phyloP scores from a whole-genome alignment of 2,888 invertebrate species.

The Dryadula phaetusa region DNA sequence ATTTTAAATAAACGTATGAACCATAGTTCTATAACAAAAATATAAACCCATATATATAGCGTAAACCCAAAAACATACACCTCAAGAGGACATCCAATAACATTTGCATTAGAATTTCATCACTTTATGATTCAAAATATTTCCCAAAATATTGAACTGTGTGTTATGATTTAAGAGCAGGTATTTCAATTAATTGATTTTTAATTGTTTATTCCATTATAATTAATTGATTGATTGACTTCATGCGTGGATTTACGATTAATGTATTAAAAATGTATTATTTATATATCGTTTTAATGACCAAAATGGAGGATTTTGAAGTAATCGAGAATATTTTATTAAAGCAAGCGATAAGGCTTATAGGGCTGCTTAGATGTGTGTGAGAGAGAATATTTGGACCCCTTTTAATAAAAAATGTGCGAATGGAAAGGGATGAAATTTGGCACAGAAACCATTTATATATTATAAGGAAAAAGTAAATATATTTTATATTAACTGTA shows the following conservation, averaged over 20 bases:
- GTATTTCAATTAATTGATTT: background rate
- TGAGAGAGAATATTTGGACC: too few relatives aligned
- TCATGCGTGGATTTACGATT: slow-evolving; percentile 21
- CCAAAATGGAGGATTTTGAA: slow-evolving; percentile 9
- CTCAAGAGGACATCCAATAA: too few relatives aligned
- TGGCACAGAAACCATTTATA: too few relatives aligned
- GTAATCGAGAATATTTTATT: background rate
- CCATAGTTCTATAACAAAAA: too few relatives aligned
- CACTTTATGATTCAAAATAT: background rate
- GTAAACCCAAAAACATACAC: too few relatives aligned
- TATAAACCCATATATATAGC: too few relatives aligned
- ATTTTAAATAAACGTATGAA: too few relatives aligned
- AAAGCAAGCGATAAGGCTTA: background rate
- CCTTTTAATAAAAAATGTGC: too few relatives aligned
- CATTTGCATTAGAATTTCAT: background rate
- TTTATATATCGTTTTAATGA: slow-evolving; percentile 7
- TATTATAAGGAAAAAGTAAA: too few relatives aligned
- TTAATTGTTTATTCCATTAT: background rate
- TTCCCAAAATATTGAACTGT: background rate
- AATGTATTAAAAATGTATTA: slow-evolving; percentile 17
- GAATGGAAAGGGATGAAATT: too few relatives aligned
- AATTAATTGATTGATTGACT: background rate
- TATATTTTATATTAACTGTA: too few relatives aligned
- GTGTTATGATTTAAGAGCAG: background rate
- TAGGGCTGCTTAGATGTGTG: too few relatives aligned